Evolutionary conservation across 2,113 vertebrate species (phyloP).

Genomic region (Anhinga rufa): DNA sequence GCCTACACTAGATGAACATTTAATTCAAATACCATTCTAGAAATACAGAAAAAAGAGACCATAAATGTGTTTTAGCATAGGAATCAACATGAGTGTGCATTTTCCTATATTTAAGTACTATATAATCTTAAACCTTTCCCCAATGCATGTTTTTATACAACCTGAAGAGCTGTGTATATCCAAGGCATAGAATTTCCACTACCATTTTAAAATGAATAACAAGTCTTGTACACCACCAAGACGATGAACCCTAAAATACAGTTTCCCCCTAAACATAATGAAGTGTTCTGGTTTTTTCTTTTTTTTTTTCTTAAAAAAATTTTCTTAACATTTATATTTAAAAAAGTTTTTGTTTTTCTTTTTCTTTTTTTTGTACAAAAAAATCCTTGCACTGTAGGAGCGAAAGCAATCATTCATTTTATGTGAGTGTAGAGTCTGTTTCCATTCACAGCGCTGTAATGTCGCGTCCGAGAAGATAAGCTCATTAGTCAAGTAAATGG

Average conservation of each 20-base stretch:
- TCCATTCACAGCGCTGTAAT: constrained; percentile 87
- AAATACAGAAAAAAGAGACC: constrained; percentile 99
- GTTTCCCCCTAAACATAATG: constrained; percentile 91
- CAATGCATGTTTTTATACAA: constrained; percentile 97
- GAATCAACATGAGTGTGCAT: constrained; percentile 99
- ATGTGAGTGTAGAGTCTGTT: constrained; percentile 83
- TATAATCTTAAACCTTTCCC: constrained; percentile 99
- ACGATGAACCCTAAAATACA: constrained; percentile 94
- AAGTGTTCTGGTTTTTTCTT: constrained; percentile 72
- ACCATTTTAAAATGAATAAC: constrained; percentile 89
- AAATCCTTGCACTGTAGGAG: constrained; percentile 89
- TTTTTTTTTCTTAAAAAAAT: constrained; percentile 72
- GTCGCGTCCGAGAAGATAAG: constrained; percentile 78
- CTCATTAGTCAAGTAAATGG: constrained; percentile 85
- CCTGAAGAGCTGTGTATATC: constrained; percentile 98
- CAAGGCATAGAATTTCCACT: constrained; percentile 91
- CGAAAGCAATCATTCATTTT: constrained; percentile 84
- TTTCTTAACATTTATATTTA: constrained; percentile 87
- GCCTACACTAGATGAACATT: constrained; percentile 99
- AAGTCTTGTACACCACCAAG: constrained; percentile 95
- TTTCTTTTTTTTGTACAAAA: constrained; percentile 33
- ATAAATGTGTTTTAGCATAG: constrained; percentile 99
- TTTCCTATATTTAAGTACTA: constrained; percentile 99
- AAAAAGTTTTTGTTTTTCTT: constrained; percentile 75
- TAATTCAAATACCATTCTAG: constrained; percentile 99